Base-by-base conservation (phyloP, 2,797 vertebrate genomes). In the Prunella strophiata region DNA sequence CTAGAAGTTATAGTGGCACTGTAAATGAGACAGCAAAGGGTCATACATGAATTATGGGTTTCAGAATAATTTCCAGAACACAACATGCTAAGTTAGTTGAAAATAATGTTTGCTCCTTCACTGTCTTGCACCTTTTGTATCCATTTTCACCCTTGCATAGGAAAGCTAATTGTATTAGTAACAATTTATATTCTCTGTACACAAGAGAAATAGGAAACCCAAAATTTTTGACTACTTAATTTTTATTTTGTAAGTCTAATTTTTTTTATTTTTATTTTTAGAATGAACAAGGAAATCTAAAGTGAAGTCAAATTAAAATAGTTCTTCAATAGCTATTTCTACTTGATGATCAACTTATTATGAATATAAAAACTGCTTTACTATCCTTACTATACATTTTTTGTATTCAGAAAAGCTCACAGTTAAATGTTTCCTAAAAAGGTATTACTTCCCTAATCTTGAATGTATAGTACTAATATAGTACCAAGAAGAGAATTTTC, bases 1-100 rank as follows among this genome's bases (percentile, higher is more conserved):
- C 15, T 72, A 54, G 11, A 20, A 81, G 54, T 71, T 72, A 40
- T 42, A 58, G 30, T 36, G 34, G 42, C 43, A n/a, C 23, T 54
- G n/a, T 85, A 93, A 94, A 91, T 93, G 92, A 91, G 84, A 68
- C 47, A 90, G 22, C 15, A 91, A 88, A 57, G 34, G 38, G 16
- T 48, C 61, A 58, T 66, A 81, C 27, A 58, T 77, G 48, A 95
- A 92, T 92, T 91, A 88, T 72, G 38, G 43, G 30, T 95, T 95
- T 75, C 40, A 68, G 57, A 92, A 81, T 70, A 67, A 85, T 80
- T 89, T 93, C 29, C 47, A 79, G 72, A 77, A 82, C 32, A 75
- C 72, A n/a, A 74, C 27, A 92, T 85, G n/a, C 26, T 75, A 43
- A 73, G 58, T 66, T 86, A 59, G 48, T 85, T 89, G 54, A 72